These are phyloP conservation scores for Caloenas nicobarica DNA, from an alignment of 2,113 vertebrate genomes.

Conservation along the genomic window DNA sequence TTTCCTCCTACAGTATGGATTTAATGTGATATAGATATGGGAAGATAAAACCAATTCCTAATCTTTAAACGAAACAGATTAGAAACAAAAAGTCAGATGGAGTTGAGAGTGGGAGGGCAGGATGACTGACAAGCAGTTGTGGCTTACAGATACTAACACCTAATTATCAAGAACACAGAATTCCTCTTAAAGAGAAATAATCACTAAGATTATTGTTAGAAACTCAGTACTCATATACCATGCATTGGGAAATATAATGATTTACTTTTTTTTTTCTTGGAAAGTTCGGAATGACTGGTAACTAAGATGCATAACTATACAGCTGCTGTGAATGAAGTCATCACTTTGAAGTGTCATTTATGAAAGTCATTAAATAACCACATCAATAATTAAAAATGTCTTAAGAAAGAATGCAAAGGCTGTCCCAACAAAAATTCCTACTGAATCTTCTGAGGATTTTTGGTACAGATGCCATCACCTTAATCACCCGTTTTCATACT, in stretches of 20 bases:
- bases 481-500: neutral
- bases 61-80: neutral
- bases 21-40: neutral
- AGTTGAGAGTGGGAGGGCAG: neutral
- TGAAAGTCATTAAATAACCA: neutral
- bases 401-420: neutral
- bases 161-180: neutral
- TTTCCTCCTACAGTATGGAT: neutral
- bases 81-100: neutral
- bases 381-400: neutral
- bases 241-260: neutral
- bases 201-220: neutral
- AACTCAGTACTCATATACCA: neutral
- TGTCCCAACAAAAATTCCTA: neutral
- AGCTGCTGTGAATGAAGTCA: neutral
- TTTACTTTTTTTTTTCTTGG: neutral
- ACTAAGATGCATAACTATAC: neutral
- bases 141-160: neutral
- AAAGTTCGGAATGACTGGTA: neutral
- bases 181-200: neutral
- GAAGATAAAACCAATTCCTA: neutral
- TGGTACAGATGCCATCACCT: neutral
- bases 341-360: neutral
- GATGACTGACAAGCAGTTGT: neutral
- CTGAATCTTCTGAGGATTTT: neutral